Conservation (phyloP, 2,888 invertebrate genomes). For the Drosophila paranaensis region DNA sequence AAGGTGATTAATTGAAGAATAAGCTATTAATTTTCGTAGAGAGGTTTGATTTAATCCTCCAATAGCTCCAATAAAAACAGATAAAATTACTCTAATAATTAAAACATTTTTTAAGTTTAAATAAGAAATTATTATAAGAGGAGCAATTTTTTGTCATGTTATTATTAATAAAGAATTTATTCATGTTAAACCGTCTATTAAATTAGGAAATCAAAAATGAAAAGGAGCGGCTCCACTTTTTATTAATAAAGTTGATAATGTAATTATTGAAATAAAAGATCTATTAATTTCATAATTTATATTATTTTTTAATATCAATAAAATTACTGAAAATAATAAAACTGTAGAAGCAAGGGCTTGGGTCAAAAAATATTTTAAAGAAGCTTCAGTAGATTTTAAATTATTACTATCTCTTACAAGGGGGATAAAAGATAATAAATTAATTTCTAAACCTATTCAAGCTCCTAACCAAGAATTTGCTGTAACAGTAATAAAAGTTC, state of each 20-base stretch:
- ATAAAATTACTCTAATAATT: conserved; percentile 85
- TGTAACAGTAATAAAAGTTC: conserved; percentile 86
- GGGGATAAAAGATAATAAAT: conserved; percentile 87
- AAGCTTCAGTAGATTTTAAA: conserved; percentile 86
- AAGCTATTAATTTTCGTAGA: conserved; percentile 87
- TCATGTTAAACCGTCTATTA: conserved; percentile 87
- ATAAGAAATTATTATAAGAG: conserved; percentile 86
- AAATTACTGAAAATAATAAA: conserved; percentile 85
- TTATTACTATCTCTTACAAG: conserved; percentile 86
- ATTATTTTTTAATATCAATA: conserved; percentile 74
- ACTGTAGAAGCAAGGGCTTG: conserved; percentile 87
- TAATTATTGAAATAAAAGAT: conserved; percentile 76
- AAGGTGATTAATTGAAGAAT: conserved; percentile 88
- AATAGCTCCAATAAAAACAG: conserved; percentile 86
- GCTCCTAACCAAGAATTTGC: conserved; percentile 85
- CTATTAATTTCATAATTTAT: conserved; percentile 76
- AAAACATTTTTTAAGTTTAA: conserved; percentile 85
- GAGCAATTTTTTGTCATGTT: conserved; percentile 89
- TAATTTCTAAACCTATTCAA: conserved; percentile 89
- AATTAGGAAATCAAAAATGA: conserved; percentile 87
- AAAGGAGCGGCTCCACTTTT: conserved; percentile 87
- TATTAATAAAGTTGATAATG: conserved; percentile 84
- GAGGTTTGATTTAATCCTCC: conserved; percentile 86
- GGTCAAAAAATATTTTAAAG: conserved; percentile 87
- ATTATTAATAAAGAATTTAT: conserved; percentile 86